phyloP scores from a whole-genome alignment of 2,888 invertebrate genomes.

The Nebria brevicollis region DNA sequence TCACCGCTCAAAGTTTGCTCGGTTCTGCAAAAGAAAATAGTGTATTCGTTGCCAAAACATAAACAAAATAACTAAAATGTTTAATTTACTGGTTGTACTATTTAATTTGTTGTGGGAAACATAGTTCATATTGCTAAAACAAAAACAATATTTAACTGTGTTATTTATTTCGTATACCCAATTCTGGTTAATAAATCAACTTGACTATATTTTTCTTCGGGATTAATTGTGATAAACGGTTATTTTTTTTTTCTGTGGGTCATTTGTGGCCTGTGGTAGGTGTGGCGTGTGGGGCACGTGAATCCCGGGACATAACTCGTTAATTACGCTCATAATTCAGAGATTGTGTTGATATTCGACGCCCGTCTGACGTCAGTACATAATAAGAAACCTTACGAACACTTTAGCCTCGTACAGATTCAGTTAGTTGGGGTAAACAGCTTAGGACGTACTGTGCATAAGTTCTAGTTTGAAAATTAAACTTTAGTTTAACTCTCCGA shows the following conservation, averaged over 20 bases:
- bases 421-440: neutral
- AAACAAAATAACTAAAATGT: neutral
- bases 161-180: neutral
- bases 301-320: conserved; percentile 35
- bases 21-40: conserved; percentile 62
- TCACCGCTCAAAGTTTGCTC: conserved; percentile 70
- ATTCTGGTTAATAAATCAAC: conserved; percentile 32
- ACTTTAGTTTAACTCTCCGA: no score
- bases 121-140: neutral
- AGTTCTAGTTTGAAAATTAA: no score
- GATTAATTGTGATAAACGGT: conserved; percentile 44
- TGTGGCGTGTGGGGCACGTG: conserved; percentile 10
- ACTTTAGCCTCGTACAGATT: neutral
- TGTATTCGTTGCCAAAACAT: neutral
- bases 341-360: conserved; percentile 16
- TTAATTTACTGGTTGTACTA: no score
- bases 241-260: conserved; percentile 31
- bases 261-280: conserved; percentile 19
- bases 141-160: neutral
- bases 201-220: conserved; percentile 24
- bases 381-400: neutral
- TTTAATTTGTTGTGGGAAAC: neutral
- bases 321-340: conserved; percentile 42
- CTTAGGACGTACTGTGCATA: no score
- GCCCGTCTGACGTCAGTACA: neutral